A percentile compares a stretch with the other conserved stretches of the same genome.
Conservation (phyloP, 2,113 vertebrate genomes). For the Actenoides lindsayi region DNA sequence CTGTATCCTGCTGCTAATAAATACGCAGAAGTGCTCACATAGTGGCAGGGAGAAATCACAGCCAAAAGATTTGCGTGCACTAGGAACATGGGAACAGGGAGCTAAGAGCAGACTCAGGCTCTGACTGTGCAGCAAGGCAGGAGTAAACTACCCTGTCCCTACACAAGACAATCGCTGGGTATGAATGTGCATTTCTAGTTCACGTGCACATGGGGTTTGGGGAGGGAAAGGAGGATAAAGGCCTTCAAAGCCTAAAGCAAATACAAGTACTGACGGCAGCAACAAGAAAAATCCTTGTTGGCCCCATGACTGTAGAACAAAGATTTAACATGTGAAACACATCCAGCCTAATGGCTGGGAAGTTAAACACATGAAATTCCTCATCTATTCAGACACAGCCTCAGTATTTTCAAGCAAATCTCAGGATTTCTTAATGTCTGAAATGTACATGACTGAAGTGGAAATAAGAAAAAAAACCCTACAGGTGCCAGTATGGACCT, state of each 20-base stretch:
- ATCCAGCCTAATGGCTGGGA: neutral
- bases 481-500: neutral
- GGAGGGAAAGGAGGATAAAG: neutral
- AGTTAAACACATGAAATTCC: neutral
- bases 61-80: fast-evolving
- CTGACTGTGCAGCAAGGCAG: neutral
- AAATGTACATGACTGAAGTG: neutral
- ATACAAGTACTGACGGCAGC: neutral
- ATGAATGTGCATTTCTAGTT: neutral
- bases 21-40: neutral
- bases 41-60: neutral
- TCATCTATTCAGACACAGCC: neutral
- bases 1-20: neutral
- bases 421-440: neutral
- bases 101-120: neutral
- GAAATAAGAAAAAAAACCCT: neutral
- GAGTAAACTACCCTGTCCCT: neutral
- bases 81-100: neutral
- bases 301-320: neutral
- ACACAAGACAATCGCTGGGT: neutral
- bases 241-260: neutral
- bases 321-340: neutral
- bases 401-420: neutral
- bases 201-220: neutral
- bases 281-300: neutral